These are phyloP conservation scores for Tyrannus savana DNA, from an alignment of 2,113 vertebrate genomes.

Conservation along the genomic window DNA sequence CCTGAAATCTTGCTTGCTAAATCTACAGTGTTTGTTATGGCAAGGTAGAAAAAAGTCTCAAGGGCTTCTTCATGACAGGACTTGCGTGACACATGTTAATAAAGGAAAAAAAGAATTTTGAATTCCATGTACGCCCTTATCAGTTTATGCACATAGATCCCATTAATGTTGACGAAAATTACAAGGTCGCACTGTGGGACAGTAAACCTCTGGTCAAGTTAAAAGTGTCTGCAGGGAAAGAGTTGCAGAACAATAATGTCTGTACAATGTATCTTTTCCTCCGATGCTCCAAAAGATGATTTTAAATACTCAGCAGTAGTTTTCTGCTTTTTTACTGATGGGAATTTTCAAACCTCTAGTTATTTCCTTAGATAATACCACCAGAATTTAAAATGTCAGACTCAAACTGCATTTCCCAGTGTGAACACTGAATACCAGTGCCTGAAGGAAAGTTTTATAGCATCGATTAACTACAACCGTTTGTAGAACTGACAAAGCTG, in stretches of 20 bases:
- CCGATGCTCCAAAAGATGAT: not conserved
- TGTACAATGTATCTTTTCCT: not conserved
- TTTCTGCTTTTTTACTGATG: not conserved
- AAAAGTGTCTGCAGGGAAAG: not conserved
- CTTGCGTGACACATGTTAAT: not conserved
- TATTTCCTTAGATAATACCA: slow-evolving; percentile 50
- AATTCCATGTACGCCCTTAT: not conserved
- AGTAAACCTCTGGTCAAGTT: not conserved
- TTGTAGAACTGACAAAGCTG: slow-evolving; percentile 62
- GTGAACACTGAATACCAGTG: slow-evolving; percentile 39
- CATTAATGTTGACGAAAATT: not conserved
- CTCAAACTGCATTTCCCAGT: slow-evolving; percentile 31
- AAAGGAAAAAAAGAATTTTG: not conserved
- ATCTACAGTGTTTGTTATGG: not conserved
- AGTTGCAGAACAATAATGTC: not conserved
- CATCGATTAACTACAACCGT: slow-evolving; percentile 60
- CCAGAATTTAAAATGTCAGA: slow-evolving; percentile 51
- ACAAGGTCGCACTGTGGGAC: not conserved
- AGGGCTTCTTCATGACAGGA: not conserved
- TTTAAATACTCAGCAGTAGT: not conserved
- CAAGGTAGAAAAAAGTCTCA: not conserved
- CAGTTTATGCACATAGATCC: not conserved
- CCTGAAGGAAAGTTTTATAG: slow-evolving; percentile 64
- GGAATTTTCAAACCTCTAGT: not conserved
- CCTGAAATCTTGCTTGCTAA: not conserved